phyloP scores from a whole-genome alignment of 2,797 vertebrate genomes.

The Leptodactylus fallax region DNA sequence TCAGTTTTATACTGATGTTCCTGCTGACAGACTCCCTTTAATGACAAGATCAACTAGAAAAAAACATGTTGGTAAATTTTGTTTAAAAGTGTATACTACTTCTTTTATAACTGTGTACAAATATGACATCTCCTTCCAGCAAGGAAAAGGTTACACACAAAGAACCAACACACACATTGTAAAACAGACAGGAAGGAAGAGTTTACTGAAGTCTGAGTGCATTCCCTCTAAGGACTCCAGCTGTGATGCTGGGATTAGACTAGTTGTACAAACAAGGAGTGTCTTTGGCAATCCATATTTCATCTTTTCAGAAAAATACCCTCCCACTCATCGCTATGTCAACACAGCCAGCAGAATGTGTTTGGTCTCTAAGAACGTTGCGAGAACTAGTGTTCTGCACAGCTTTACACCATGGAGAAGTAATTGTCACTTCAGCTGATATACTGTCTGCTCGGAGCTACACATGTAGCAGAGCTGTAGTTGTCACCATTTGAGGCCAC shows the following conservation, averaged over 20 bases:
- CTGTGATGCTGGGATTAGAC: slow-evolving; percentile 53
- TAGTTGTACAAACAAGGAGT: slow-evolving; percentile 63
- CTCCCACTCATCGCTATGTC: slow-evolving; percentile 60
- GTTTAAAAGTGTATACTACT: neutral
- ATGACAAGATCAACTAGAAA: neutral
- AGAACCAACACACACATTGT: slow-evolving; percentile 54
- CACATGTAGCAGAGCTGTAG: neutral
- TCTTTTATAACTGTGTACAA: no score
- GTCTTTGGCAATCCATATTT: slow-evolving; percentile 59
- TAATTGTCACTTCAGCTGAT: neutral
- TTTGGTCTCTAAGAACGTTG: slow-evolving; percentile 46
- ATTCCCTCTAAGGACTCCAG: slow-evolving; percentile 60
- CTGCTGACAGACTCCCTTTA: no score
- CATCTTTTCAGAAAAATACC: slow-evolving; percentile 49
- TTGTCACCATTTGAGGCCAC: no score
- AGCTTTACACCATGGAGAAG: neutral
- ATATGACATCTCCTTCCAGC: neutral
- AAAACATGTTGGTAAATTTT: neutral
- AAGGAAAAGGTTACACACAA: slow-evolving; percentile 46
- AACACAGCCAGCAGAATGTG: slow-evolving; percentile 49
- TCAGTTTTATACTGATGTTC: no score
- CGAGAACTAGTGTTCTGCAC: slow-evolving; percentile 21
- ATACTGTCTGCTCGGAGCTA: neutral
- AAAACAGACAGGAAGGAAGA: slow-evolving; percentile 63
- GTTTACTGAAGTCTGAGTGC: slow-evolving; percentile 55